Conservation (phyloP, 2,888 invertebrate species). For the Pherbina coryleti region DNA sequence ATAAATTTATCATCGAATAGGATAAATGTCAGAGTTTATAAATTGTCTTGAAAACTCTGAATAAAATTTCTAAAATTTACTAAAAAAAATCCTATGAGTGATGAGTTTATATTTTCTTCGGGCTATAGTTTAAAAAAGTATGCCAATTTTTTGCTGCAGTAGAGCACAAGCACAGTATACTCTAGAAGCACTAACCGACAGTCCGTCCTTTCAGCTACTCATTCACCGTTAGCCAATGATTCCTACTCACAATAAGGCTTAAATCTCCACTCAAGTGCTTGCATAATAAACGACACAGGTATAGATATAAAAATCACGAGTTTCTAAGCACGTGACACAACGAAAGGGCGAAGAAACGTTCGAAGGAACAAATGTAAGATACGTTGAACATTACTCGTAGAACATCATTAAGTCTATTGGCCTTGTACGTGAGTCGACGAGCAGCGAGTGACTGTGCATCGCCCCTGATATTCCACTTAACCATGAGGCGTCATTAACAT, state of each 20-base stretch:
- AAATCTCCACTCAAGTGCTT: conserved; percentile 20
- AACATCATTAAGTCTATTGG: conserved; percentile 36
- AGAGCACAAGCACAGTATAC: too few relatives aligned
- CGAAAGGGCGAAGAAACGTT: background rate
- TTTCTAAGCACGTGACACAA: background rate
- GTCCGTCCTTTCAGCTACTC: too few relatives aligned
- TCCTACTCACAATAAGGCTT: background rate
- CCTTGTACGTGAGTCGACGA: conserved; percentile 29
- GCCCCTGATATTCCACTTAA: conserved; percentile 36
- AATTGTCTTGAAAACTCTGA: too few relatives aligned
- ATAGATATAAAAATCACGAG: conserved; percentile 6
- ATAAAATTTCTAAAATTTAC: too few relatives aligned
- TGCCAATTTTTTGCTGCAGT: too few relatives aligned
- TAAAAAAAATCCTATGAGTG: too few relatives aligned
- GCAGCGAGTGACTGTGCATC: background rate
- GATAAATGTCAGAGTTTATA: too few relatives aligned
- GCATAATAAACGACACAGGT: conserved; percentile 14
- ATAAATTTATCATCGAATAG: too few relatives aligned
- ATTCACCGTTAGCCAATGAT: background rate
- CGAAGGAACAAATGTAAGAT: background rate
- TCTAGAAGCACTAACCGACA: too few relatives aligned
- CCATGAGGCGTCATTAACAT: conserved; percentile 20
- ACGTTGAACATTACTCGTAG: conserved; percentile 20
- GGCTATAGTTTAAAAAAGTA: too few relatives aligned
- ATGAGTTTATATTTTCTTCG: too few relatives aligned